Percentiles rank a stretch among this genome's conserved stretches.
phyloP scores from a whole-genome alignment of 1,140 invertebrate species.

The Diploscapter pachys region DNA sequence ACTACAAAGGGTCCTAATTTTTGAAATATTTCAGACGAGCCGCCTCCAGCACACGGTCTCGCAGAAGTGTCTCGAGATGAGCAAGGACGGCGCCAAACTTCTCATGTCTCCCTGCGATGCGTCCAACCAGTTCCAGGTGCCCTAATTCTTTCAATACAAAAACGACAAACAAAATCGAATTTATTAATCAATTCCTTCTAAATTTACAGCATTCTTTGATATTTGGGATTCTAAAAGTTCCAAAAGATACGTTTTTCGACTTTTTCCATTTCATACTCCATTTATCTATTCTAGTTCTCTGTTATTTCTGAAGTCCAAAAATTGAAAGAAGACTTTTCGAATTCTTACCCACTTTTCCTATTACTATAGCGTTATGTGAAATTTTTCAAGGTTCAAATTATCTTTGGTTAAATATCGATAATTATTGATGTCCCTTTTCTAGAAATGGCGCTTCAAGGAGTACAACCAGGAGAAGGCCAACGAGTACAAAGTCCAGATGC shows the following conservation, averaged over 20 bases:
- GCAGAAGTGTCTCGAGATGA: constrained; percentile 58
- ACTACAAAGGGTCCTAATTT: neutral
- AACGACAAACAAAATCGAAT: neutral
- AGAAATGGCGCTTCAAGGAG: constrained; percentile 58
- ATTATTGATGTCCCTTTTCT: too few species aligned
- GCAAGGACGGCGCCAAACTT: constrained; percentile 52
- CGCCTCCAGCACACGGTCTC: constrained; percentile 53
- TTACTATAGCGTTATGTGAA: too few species aligned
- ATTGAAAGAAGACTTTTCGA: too few species aligned
- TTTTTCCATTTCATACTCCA: too few species aligned
- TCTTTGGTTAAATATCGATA: neutral
- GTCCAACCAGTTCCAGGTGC: constrained; percentile 39
- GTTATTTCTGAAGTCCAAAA: too few species aligned
- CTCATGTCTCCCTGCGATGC: constrained; percentile 48
- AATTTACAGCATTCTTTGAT: neutral
- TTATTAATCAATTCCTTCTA: neutral
- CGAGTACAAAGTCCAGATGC: constrained; percentile 30
- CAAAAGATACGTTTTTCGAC: too few species aligned
- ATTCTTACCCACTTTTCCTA: too few species aligned
- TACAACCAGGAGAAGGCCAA: constrained; percentile 51
- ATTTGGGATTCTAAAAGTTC: constrained; percentile 33
- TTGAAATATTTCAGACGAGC: constrained; percentile 40
- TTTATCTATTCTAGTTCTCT: too few species aligned
- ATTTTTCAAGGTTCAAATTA: constrained; percentile 22
- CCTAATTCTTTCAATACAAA: neutral